Evolutionary conservation across 2,113 vertebrate genomes (phyloP), one percentile per base, ranked within the genome.

Genomic region (Martes martes): DNA sequence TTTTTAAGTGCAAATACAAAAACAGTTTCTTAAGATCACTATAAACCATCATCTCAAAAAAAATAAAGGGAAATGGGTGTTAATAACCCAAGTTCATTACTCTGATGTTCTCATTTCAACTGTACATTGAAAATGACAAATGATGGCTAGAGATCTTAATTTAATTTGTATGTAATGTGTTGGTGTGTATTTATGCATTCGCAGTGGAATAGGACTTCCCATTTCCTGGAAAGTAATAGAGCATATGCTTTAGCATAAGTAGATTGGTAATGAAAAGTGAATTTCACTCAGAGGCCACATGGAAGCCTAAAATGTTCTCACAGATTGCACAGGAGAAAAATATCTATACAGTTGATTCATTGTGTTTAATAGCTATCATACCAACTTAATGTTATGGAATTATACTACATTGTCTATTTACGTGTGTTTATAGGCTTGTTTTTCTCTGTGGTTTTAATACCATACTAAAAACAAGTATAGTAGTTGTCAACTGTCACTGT

Each of bases 221-320:
- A 7, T 86, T 90, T 98, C 74, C 67, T 74, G n/a, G 74, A 96
- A 96, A 92, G 67, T 73, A 86, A 93, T 82, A 28, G 82, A 81
- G 31, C 45, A 91, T 93, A 93, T 89, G 86, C 50, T 97, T 97
- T 91, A 88, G 61, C 45, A 82, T 65, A 91, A 91, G 94, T 36
- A 96, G 26, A 86, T 78, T 96, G 92, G 28, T 74, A 74, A 82
- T 79, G 73, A 89, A 98, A 95, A 93, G 65, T 90, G 26, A 84
- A 95, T 92, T 89, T 92, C 36, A 95, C 69, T 94, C 59, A 69
- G 74, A 94, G 42, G 47, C 47, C 31, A 96, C 79, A 93, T 63
- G 55, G 89, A 95, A 83, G 31, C 55, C 61, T 78, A 84, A 87
- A 74, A 94, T 50, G 47, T 86, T 92, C 45, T 90, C 74, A 87